Base-by-base conservation (phyloP, 2,113 vertebrate genomes). In the Corapipo altera region DNA sequence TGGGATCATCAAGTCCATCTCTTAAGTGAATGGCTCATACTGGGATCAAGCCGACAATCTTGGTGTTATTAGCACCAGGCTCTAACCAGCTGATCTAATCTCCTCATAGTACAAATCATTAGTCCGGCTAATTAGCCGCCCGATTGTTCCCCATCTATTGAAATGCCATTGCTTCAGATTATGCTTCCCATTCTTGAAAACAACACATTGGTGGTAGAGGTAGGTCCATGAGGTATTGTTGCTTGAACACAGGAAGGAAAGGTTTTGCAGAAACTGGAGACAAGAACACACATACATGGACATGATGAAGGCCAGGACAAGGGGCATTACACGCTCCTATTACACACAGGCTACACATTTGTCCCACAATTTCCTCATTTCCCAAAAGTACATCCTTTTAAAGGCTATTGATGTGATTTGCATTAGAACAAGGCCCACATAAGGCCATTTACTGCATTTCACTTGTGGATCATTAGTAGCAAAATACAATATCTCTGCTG, bases 181-280 rank as follows among this genome's bases (percentile, higher is more conserved):
- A 30, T 0, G 1, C 15, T 52, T 80, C 30, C 11, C 12, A 16
- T 55, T 88, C 26, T 74, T 55, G 70, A 88, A 35, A 43, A 55
- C 4, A 66, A 6, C 6, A 6, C 3, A 0, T 3, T 44, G 12
- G 24, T 49, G 32, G 9, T 0, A 66, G 27, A 85, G 3, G 24
- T 18, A 55, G 41, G 61, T 26, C 62, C 55, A 4, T 35, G 55
- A 73, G 33, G 5, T 32, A 12, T 7, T 0, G 1, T 5, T 83
- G 10, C 43, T 37, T 26, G 16, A 75, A 43, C 3, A 52, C 30
- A n/a, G 39, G 39, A 75, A 78, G 13, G 24, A 92, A 86, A 79
- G 21, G 8, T 15, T 75, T n/a, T 55, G 26, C 62, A 93, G 54
- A 81, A 87, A 37, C 0, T 43, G 35, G 1, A 80, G 16, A 52